Percentiles rank a stretch among this genome's conserved stretches.
Evolutionary conservation across 2,113 vertebrate species (phyloP).

Genomic region (Ifrita kowaldi): DNA sequence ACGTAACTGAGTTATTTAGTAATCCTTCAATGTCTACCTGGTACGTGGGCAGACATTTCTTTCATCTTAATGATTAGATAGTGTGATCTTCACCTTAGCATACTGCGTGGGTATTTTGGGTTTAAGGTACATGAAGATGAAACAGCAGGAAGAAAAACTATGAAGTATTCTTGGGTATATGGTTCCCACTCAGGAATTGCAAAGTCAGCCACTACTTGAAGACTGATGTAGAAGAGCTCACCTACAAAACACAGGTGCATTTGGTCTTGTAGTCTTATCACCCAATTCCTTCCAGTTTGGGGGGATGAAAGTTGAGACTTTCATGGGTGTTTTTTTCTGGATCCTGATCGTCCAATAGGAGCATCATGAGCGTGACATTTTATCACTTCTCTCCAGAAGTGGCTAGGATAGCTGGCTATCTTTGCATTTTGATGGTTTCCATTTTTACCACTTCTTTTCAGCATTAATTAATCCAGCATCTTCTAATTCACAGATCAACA

Average conservation of each 20-base stretch:
- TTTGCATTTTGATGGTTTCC: not conserved
- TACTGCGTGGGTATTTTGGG: not conserved
- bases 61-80: not conserved
- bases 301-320: not conserved
- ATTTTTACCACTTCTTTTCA: not conserved
- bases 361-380: not conserved
- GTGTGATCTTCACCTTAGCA: not conserved
- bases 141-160: not conserved
- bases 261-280: not conserved
- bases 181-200: not conserved
- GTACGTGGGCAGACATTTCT: not conserved
- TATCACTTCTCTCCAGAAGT: not conserved
- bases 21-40: not conserved
- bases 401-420: not conserved
- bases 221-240: not conserved
- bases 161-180: not conserved
- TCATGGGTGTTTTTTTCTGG: fast-evolving
- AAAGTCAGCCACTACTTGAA: not conserved
- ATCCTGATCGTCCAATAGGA: not conserved
- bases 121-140: not conserved
- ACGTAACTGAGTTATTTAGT: not conserved
- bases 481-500: not conserved
- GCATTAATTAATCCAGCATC: not conserved
- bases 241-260: not conserved
- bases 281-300: not conserved